Evolutionary conservation across 2,113 vertebrate genomes (phyloP), one percentile per base, ranked within the genome.

Genomic region (Anser brachyrhynchus): DNA sequence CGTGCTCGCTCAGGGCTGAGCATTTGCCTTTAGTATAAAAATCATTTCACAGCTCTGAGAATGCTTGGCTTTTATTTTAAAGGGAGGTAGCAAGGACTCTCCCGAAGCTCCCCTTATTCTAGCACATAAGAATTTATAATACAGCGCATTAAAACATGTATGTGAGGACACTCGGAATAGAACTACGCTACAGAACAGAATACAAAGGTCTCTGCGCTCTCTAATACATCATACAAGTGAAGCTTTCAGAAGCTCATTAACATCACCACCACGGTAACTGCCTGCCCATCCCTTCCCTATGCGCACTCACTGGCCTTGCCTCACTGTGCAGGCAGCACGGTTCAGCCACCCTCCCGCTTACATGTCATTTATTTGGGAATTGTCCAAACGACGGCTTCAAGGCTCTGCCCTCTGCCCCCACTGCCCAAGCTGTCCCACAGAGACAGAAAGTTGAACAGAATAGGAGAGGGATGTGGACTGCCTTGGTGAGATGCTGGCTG

Each of bases 1-100:
- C 0, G 1, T 37, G 71, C 52, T 87, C 66, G 55, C 15, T 1
- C 4, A 7, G 13, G 35, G 29, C 26, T 12, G 9, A 73, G 5
- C 12, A 6, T 26, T 6, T 10, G 33, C n/a, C 70, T 43, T 25
- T 2, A 5, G n/a, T 12, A 31, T 51, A 17, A 64, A 44, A 46
- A 26, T 31, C 0, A 10, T 62, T 66, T 17, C 17, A 29, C 37
- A 57, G 33, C 44, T 52, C 14, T 6, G 12, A 1, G 0, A 25
- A 37, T 9, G 49, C 62, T 55, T 26, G 49, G 23, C 22, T 5
- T 80, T 83, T 70, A 70, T 72, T 84, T 55, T 41, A 65, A 46
- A 51, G 4, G 58, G 17, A 2, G 33, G 52, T 17, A 73, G 41
- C 13, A 20, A 29, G 31, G 49, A 33, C 58, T 17, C 61, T 37